Conservation (phyloP, 2,888 invertebrate genomes). For the Pristionchus mayeri region DNA sequence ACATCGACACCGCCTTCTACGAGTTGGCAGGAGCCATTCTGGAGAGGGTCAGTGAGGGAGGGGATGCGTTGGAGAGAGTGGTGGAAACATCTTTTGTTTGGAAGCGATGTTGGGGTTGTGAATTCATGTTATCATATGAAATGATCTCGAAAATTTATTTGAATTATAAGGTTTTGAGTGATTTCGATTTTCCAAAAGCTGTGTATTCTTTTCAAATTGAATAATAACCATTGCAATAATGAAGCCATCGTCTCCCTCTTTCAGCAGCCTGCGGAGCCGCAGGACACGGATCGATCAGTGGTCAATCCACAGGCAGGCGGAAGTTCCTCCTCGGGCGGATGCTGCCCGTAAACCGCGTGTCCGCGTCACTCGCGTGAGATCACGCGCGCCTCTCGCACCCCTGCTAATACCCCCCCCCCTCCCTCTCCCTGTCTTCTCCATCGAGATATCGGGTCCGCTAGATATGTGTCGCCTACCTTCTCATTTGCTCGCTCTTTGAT, state of each 20-base stretch:
- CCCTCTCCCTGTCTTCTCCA: background rate
- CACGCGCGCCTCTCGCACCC: background rate
- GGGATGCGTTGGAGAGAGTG: background rate
- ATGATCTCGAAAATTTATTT: no score
- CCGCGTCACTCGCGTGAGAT: background rate
- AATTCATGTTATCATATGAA: background rate
- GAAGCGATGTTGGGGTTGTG: background rate
- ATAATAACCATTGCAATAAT: no score
- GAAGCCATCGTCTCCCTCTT: no score
- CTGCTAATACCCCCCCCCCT: background rate
- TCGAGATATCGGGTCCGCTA: conserved; percentile 26
- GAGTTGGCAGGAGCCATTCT: conserved; percentile 86
- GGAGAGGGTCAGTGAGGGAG: conserved; percentile 63
- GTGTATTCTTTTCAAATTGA: no score
- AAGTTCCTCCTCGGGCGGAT: conserved; percentile 15
- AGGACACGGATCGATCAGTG: conserved; percentile 56
- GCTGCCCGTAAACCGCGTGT: conserved; percentile 16
- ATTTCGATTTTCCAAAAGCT: no score
- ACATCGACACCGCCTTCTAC: conserved; percentile 97
- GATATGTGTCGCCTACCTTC: background rate
- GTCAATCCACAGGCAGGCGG: conserved; percentile 46
- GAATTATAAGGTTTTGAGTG: no score
- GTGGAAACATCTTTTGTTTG: background rate
- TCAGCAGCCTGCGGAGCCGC: conserved; percentile 59
- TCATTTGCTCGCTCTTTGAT: background rate